These are phyloP conservation scores for Acrossocheilus wenchowensis DNA, from an alignment of 2,797 vertebrate species.

Conservation along the genomic window DNA sequence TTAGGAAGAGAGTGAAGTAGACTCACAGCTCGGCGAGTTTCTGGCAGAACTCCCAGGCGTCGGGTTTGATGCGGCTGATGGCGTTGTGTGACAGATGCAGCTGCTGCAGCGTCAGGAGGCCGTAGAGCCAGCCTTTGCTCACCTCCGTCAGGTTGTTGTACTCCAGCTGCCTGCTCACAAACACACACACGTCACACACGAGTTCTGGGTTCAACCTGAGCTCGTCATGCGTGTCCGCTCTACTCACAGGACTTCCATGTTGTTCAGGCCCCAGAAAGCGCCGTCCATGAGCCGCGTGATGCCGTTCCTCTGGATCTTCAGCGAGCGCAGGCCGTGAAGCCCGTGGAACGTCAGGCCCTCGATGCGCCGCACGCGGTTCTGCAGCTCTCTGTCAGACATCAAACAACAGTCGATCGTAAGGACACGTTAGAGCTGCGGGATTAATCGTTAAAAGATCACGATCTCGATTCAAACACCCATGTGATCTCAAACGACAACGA, in stretches of 20 bases:
- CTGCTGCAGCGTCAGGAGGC: slow-evolving; percentile 90
- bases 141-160: slow-evolving; percentile 96
- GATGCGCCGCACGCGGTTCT: slow-evolving; percentile 90
- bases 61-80: slow-evolving; percentile 90
- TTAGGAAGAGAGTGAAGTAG: neutral
- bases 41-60: slow-evolving; percentile 98
- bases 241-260: slow-evolving; percentile 94
- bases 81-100: slow-evolving; percentile 94
- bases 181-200: slow-evolving; percentile 41
- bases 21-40: slow-evolving; percentile 96
- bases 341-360: slow-evolving; percentile 95
- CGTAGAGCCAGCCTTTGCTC: slow-evolving; percentile 97
- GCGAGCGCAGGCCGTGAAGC: slow-evolving; percentile 85
- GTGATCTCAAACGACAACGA: too few relatives aligned
- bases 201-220: neutral
- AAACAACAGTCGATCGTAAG: neutral
- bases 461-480: too few relatives aligned
- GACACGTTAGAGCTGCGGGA: fast-evolving
- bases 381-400: slow-evolving; percentile 83
- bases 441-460: too few relatives aligned
- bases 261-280: slow-evolving; percentile 95
- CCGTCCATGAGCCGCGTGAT: slow-evolving; percentile 93
- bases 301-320: slow-evolving; percentile 92
- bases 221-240: neutral
- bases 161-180: slow-evolving; percentile 88